Percentiles rank a stretch among this genome's conserved stretches.
These are phyloP conservation scores for Nomada lathburiana DNA, from an alignment of 2,888 invertebrate species.

Conservation along the genomic window DNA sequence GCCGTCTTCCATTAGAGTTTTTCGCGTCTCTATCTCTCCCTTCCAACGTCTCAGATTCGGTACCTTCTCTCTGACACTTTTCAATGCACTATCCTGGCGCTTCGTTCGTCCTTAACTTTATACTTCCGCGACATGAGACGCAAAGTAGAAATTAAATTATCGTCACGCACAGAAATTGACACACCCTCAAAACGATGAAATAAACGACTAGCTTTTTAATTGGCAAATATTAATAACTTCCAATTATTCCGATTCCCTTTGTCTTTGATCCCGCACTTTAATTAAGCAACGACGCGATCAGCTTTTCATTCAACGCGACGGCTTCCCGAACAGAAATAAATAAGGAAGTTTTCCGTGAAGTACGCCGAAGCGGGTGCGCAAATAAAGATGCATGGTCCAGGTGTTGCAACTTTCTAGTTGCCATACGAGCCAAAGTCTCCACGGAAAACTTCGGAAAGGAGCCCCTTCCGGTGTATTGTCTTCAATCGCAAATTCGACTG, in stretches of 20 bases:
- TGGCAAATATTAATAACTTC: no score
- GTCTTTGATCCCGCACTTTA: no score
- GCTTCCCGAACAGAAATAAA: not conserved
- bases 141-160: not conserved
- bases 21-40: constrained; percentile 15
- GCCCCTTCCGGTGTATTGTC: not conserved
- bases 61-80: not conserved
- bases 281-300: no score
- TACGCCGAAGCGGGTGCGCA: no score
- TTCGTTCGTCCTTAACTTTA: not conserved
- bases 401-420: not conserved
- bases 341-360: not conserved
- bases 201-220: not conserved
- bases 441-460: not conserved
- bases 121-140: no score
- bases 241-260: no score
- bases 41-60: not conserved
- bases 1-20: constrained; percentile 51
- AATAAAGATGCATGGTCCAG: not conserved
- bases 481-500: constrained; percentile 1
- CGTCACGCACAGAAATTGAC: not conserved
- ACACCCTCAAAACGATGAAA: not conserved
- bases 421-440: not conserved
- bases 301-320: no score
- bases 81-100: not conserved